Evolutionary conservation across 2,113 vertebrate species (phyloP), one percentile per base, ranked within the genome.

Genomic region (Fukomys damarensis): DNA sequence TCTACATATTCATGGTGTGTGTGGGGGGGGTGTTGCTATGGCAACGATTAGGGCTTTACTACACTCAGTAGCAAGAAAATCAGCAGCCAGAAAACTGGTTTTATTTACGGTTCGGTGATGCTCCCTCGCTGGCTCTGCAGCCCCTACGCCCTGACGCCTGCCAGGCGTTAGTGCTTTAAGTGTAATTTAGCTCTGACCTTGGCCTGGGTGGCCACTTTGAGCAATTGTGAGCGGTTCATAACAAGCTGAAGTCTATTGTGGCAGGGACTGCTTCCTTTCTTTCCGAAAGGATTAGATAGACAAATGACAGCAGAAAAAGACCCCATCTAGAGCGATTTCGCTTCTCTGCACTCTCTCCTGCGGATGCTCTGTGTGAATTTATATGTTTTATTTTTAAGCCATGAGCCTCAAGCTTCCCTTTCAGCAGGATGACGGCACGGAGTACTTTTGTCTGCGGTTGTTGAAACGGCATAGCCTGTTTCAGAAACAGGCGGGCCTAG

Each of bases 1-100:
- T 92, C 70, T 95, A 95, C 93, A 92, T 96, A 96, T 93, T 88
- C 92, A 86, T 97, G 70, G 92, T 94, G 59, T 87, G 56, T 68
- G 86, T 83, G 65, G 54, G 46, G 54, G 63, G 14, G 30, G 14
- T 88, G 96, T 97, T 97, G 81, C 97, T 79, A 97, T 96, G 85
- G 96, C 43, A 96, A 96, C 66, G 17, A 86, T 70, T 80, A 90
- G 81, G 43, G 56, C 87, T 96, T 93, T 96, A 83, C 79, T 97
- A 88, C 79, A 94, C 81, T 86, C 85, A 85, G 76, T 76, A 94
- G 82, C 77, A 92, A 89, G 82, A 94, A 90, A 94, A 87, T 43
- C 54, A 95, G 70, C 72, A 58, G 38, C 66, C 93, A 93, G 72
- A 93, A 96, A 94, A 94, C 26, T 59, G 89, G 14, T 82, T 96